Conservation (phyloP, 2,888 invertebrate species). For the Drosophila bunnanda region DNA sequence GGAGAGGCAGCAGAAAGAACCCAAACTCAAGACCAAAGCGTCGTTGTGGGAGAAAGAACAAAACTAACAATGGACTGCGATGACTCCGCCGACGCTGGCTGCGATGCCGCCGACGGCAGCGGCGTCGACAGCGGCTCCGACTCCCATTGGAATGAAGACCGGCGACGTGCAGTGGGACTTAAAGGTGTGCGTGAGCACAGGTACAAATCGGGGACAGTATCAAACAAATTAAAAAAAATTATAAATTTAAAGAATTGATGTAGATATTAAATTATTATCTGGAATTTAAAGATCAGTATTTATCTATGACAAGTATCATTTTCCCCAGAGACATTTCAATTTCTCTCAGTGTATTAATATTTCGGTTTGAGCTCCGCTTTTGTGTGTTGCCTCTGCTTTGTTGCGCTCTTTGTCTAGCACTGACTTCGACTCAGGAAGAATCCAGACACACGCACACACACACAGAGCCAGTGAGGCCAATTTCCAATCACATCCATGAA, state of each 20-base stretch:
- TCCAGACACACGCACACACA: constrained; percentile 18
- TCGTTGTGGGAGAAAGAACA: constrained; percentile 78
- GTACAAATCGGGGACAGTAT: constrained; percentile 5
- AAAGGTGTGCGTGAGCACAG: constrained; percentile 29
- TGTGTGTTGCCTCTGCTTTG: constrained; percentile 63
- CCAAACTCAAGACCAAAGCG: constrained; percentile 60
- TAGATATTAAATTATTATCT: no score
- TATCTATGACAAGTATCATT: neutral
- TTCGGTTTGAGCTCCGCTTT: constrained; percentile 70
- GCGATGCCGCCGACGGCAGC: constrained; percentile 29
- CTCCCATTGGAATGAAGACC: constrained; percentile 73
- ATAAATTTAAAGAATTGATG: no score
- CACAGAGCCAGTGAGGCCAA: constrained; percentile 20
- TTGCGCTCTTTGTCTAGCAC: constrained; percentile 76
- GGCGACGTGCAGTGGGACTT: constrained; percentile 53
- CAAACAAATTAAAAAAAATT: neutral
- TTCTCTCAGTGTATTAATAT: constrained; percentile 42
- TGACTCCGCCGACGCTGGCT: constrained; percentile 36
- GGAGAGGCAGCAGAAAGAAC: constrained; percentile 61
- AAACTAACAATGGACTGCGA: constrained; percentile 75
- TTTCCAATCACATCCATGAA: constrained; percentile 69
- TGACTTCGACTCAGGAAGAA: constrained; percentile 41
- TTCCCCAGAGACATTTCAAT: neutral
- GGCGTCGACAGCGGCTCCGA: constrained; percentile 46
- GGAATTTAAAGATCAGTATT: no score